Evolutionary conservation across 2,888 invertebrate genomes (phyloP).

Genomic region (Mesoligia furuncula): DNA sequence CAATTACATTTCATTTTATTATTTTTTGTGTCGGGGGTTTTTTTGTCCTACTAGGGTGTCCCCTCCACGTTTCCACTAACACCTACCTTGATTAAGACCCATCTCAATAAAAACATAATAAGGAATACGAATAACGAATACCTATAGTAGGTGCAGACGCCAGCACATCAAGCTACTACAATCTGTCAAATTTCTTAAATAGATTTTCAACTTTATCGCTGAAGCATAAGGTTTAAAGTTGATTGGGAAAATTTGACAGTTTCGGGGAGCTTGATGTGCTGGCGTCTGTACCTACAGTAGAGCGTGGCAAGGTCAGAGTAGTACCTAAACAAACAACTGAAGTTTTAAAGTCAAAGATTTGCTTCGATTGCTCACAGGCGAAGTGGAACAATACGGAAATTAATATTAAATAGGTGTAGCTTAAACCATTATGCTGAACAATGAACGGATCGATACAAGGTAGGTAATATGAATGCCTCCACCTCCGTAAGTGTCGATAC

Average conservation of each 20-base stretch:
- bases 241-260: too few species aligned
- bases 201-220: too few species aligned
- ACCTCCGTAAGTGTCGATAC: neutral
- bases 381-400: slow-evolving; percentile 3
- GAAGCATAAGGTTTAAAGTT: too few species aligned
- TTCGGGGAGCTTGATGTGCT: too few species aligned
- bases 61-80: neutral
- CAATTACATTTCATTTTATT: too few species aligned
- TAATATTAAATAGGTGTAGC: neutral
- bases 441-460: neutral
- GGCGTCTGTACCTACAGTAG: neutral
- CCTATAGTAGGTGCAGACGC: too few species aligned
- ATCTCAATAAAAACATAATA: slow-evolving; percentile 5
- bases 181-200: too few species aligned
- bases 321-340: slow-evolving; percentile 22
- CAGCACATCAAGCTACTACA: too few species aligned
- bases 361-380: neutral
- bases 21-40: too few species aligned
- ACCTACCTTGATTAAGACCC: neutral
- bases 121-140: neutral
- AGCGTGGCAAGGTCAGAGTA: slow-evolving; percentile 14
- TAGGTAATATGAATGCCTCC: neutral
- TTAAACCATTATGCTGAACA: neutral
- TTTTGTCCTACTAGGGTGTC: neutral
- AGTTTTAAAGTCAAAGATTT: slow-evolving; percentile 37